phyloP scores from a whole-genome alignment of 2,113 vertebrate species.

The Falco punctatus region DNA sequence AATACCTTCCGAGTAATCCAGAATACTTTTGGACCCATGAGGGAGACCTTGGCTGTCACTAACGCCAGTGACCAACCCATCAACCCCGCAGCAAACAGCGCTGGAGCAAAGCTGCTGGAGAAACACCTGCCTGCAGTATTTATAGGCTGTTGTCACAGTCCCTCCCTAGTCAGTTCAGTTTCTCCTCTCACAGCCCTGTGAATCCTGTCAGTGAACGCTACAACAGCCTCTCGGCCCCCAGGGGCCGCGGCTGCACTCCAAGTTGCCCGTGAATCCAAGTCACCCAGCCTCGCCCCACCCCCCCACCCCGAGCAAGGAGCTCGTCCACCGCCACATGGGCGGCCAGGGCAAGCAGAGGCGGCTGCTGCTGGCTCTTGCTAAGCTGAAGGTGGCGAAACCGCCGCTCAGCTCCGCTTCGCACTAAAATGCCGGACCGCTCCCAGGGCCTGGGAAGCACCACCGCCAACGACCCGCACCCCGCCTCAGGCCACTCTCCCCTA shows the following conservation, averaged over 20 bases:
- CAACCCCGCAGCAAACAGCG: rapidly evolving
- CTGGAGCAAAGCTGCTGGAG: no score
- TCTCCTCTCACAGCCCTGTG: background rate
- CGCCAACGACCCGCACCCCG: rapidly evolving
- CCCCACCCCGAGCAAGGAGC: no score
- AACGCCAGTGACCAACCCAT: rapidly evolving
- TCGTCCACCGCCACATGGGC: rapidly evolving
- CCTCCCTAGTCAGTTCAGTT: rapidly evolving
- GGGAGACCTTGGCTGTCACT: background rate
- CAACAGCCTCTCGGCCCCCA: no score
- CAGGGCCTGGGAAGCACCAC: rapidly evolving
- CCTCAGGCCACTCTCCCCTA: rapidly evolving
- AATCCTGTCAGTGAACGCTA: rapidly evolving
- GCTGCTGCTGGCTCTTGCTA: rapidly evolving
- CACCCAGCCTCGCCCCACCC: background rate
- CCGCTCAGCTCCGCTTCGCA: rapidly evolving
- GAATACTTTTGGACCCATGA: rapidly evolving
- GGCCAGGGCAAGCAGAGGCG: rapidly evolving
- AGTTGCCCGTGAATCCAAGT: rapidly evolving
- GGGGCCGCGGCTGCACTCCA: background rate
- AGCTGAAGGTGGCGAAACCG: rapidly evolving
- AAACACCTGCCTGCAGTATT: rapidly evolving
- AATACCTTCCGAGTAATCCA: background rate
- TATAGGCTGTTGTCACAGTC: rapidly evolving
- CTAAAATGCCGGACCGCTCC: rapidly evolving